Percentiles rank a stretch among this genome's conserved stretches.
These are phyloP conservation scores for Geodia barretti DNA, from an alignment of 37 sponge, comb jelly and placozoan genomes.

Conservation along the genomic window DNA sequence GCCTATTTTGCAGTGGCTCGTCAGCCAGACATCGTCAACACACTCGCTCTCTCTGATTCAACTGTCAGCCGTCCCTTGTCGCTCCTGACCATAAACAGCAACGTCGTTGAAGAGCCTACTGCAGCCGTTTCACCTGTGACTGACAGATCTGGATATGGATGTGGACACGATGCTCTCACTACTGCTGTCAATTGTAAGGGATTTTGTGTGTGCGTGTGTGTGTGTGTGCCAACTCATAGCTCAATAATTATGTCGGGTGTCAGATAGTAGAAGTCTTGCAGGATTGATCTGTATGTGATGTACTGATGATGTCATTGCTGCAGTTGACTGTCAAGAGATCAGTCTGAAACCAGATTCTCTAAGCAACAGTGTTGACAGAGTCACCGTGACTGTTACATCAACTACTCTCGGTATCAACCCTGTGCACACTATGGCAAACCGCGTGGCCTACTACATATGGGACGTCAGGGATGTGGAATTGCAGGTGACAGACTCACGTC, in stretches of 20 bases:
- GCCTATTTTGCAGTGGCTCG: constrained; percentile 26
- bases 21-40: constrained; percentile 39
- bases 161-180: too few species aligned
- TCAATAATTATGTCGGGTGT: too few species aligned
- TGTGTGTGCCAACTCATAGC: too few species aligned
- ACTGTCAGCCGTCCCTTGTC: not conserved
- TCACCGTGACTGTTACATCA: not conserved
- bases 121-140: not conserved
- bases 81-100: constrained; percentile 5
- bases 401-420: not conserved
- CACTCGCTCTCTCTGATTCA: not conserved
- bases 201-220: too few species aligned
- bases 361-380: not conserved
- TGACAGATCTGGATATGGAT: too few species aligned
- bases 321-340: not conserved
- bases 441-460: constrained; percentile 39
- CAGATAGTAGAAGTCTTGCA: too few species aligned
- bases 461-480: not conserved
- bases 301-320: too few species aligned
- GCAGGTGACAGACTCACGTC: not conserved
- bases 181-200: too few species aligned
- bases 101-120: not conserved
- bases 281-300: too few species aligned
- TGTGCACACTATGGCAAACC: not conserved
- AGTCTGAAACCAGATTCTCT: not conserved